Evolutionary conservation across 2,797 vertebrate species (phyloP).

Genomic region (Brachyrhaphis roseni): DNA sequence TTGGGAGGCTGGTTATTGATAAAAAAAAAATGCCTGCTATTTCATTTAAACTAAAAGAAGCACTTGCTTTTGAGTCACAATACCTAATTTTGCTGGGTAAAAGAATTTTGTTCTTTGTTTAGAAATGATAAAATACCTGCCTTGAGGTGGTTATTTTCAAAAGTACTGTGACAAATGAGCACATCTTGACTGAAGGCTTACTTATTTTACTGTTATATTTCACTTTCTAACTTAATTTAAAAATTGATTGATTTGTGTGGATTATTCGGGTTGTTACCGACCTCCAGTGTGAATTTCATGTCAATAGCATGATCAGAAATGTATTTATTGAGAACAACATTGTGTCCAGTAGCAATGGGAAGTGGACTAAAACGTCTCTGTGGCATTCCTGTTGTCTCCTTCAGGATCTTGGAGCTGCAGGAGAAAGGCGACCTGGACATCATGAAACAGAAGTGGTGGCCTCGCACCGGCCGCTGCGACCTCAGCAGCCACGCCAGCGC

Average conservation of each 20-base stretch:
- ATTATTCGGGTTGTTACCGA: neutral
- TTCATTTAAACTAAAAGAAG: neutral
- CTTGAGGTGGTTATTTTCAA: neutral
- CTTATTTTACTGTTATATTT: neutral
- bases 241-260: neutral
- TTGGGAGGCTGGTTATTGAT: neutral
- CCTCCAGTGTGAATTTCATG: neutral
- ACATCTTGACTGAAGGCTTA: neutral
- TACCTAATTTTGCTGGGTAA: neutral
- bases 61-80: neutral
- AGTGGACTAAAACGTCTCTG: neutral
- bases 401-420: conserved; percentile 96
- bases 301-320: neutral
- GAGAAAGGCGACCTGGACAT: conserved; percentile 96
- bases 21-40: no score
- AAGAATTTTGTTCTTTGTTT: neutral
- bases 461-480: conserved; percentile 92
- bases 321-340: neutral
- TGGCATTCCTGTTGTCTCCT: conserved; percentile 1
- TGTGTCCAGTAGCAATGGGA: neutral
- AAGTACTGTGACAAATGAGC: no score
- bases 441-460: conserved; percentile 99
- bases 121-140: neutral
- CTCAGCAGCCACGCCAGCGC: conserved; percentile 86
- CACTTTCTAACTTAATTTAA: neutral